These are phyloP conservation scores for Agrochola circellaris DNA, from an alignment of 2,888 invertebrate genomes.

Conservation along the genomic window DNA sequence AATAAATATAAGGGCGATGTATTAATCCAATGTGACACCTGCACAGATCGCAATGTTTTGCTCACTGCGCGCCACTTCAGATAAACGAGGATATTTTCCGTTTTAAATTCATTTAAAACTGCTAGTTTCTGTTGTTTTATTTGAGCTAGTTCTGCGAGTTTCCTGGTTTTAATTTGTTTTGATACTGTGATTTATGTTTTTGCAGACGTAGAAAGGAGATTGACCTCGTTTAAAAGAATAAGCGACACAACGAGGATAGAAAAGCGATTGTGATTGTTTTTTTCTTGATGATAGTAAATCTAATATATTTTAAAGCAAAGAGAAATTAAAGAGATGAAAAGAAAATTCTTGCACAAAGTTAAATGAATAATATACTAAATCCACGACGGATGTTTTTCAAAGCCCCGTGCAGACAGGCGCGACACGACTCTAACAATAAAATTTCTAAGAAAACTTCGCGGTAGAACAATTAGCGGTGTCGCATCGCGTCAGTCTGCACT, in stretches of 20 bases:
- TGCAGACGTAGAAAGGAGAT: not conserved
- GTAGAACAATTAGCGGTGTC: too few species aligned
- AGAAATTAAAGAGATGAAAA: not conserved
- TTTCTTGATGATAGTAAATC: not conserved
- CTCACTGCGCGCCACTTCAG: conserved; percentile 49
- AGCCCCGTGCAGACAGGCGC: too few species aligned
- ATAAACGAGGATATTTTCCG: conserved; percentile 50
- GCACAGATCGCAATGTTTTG: conserved; percentile 48
- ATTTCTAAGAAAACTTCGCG: too few species aligned
- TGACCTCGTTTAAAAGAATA: conserved; percentile 5
- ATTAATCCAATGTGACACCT: conserved; percentile 62
- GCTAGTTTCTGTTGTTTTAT: conserved; percentile 48
- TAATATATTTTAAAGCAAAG: not conserved
- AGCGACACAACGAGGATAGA: too few species aligned
- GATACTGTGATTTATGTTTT: not conserved
- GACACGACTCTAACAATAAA: too few species aligned
- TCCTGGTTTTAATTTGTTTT: conserved; percentile 23
- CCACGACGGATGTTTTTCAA: too few species aligned
- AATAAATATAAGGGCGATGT: conserved; percentile 63
- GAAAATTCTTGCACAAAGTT: too few species aligned
- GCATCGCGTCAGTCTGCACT: too few species aligned
- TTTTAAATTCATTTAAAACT: conserved; percentile 57
- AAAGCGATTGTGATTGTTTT: not conserved
- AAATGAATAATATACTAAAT: too few species aligned
- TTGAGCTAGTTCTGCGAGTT: conserved; percentile 17